Evolutionary conservation across 2,888 invertebrate genomes (phyloP), one percentile per base, ranked within the genome.

Genomic region (Netelia virgata): DNA sequence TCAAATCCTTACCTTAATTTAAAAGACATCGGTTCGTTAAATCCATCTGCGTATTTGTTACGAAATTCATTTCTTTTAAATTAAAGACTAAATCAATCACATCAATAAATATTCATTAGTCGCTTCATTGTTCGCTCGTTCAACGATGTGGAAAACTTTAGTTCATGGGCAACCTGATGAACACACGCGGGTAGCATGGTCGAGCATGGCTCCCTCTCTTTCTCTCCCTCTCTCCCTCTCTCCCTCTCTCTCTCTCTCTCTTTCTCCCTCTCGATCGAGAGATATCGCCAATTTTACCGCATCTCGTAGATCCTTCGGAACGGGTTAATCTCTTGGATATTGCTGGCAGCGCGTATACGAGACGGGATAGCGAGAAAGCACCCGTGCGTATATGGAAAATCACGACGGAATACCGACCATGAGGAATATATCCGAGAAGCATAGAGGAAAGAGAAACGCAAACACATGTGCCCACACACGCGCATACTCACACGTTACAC

Each of bases 271-370:
- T 63, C 28, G 43, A 14, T 8, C 43, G 43, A 64, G 43, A 64
- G 16, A 64, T 36, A 10, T 43, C 18, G 64, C 11, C 18, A 41
- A 55, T 64, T 28, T 64, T 63, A 64, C 18, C 75, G 75, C 82
- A 64, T 74, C 18, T 64, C 69, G 77, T 50, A 64, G 83, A 73
- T 84, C 82, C 66, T 77, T 69, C 76, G 88, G 86, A 90, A 92
- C 91, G 90, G 90, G 90, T 91, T 91, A 91, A 92, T 91, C 90
- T 89, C 87, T 85, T 86, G 87, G 86, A 89, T 89, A 79, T 47
- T 59, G 79, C 74, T 79, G 79, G 74, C 75, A 72, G 83, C 41
- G 55, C 36, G 36, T 8, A 36, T 18, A 69, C 36, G 50, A 61
- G 10, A 16, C 11, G 59, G 43, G 11, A 23, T 43, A 59, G 72